Base-by-base conservation (phyloP, 2,113 vertebrate species). In the Rutilus rutilus region DNA sequence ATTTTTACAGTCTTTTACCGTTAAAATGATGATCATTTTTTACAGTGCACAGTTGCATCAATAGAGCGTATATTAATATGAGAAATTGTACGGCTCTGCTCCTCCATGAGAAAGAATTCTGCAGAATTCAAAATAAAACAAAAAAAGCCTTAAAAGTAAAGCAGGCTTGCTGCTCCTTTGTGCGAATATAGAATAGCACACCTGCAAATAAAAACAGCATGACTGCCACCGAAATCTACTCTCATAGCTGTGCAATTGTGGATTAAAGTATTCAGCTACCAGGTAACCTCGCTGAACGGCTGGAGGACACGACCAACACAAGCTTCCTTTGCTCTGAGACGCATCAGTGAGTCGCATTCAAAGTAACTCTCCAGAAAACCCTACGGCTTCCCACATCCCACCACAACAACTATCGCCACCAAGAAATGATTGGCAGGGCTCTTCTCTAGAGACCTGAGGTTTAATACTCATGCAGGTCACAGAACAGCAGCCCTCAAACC, bases 391-490 rank as follows among this genome's bases (percentile, higher is more conserved):
- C 30, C 65, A 69, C 62, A 82, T 54, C 69, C 23, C 67, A 57
- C 65, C 33, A 73, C 23, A 39, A 73, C 50, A 73, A 83, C 67
- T 52, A 8, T 82, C 50, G 5, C 30, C 64, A 36, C 60, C 30
- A 54, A 54, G 27, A 69, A 64, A 57, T 83, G 67, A 83, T 73
- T 83, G 82, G 30, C 82, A 73, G 82, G 47, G 10, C 21, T 83
- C 50, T 17, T 59, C 82, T 73, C 82, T 7, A 59, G 82, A 83
- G 82, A 83, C 57, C 21, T 83, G 30, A 42, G 50, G 33, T 83
- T 83, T 59, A 83, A 83, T 83, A 54, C 47, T 83, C 82, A 83
- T 54, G 82, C 82, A 57, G 82, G 82, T 73, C 82, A 83, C 82
- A 83, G 64, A 83, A 50, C 50, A 83, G 47, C 82, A 73, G 82